Base-by-base conservation (phyloP, 1,140 invertebrate species). In the Tetramorium parvispinum region DNA sequence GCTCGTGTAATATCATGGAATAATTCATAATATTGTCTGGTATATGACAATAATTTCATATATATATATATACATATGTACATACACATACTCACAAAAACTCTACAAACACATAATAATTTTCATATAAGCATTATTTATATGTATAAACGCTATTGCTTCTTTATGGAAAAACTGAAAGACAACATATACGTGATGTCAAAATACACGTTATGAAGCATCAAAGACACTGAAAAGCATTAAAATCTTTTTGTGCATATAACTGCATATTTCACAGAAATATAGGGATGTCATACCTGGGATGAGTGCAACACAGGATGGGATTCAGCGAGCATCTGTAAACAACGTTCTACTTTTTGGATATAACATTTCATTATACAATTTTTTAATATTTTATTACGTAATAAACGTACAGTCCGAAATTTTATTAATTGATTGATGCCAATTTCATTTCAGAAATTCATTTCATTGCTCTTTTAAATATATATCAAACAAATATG, bases 271-370 rank as follows among this genome's bases (percentile, higher is more conserved):
- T 76, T 21, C 77, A 55, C 49, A 87, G 24, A 75, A 85, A 66
- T 85, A 75, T 77, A 91, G 89, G 92, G 83, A 88, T 89, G 89
- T 92, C 94, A 92, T 95, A 95, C 95, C 95, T 95, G 94, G 92
- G 91, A 91, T 94, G 94, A 93, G 94, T 95, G 92, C 94, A 95
- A 95, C 94, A 95, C 91, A 95, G 92, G 93, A 95, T 91, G 86
- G 94, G 93, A 90, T 95, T 95, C 94, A 94, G 90, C 91, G 94
- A 95, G 93, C 94, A 95, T 95, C 95, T 95, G 94, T 91, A 95
- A 95, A 92, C 93, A 95, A 95, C 91, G 93, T 91, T 93, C 94
- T 94, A 93, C 91, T 94, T 94, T 57, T 78, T 87, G 43, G 32
- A 0, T 78, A 83, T 73, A 55, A 73, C 18, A 78, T 8, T 66